Evolutionary conservation across 23 tunicate genomes (phyloP).

Genomic region (Trididemnum clinides): DNA sequence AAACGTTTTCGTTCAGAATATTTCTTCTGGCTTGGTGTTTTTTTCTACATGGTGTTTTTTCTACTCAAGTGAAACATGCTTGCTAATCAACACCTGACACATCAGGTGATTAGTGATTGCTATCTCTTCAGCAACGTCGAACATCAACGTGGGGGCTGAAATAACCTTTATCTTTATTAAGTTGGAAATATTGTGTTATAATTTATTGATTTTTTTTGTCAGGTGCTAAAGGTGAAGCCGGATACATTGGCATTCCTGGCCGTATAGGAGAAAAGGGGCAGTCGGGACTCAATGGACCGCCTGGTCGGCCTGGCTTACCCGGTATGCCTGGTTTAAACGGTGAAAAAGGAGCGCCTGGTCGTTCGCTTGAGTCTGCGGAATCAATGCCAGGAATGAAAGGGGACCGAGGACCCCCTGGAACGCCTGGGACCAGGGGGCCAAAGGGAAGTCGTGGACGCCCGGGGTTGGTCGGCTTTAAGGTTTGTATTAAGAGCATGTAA

Average conservation of each 20-base stretch:
- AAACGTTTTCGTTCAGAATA: no score
- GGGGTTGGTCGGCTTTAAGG: conserved; percentile 69
- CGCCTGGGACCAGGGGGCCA: background rate
- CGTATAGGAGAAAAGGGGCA: conserved; percentile 43
- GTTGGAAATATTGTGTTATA: background rate
- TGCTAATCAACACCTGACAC: no score
- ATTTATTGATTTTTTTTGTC: background rate
- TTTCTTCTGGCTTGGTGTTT: no score
- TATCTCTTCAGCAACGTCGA: no score
- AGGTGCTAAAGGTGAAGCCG: conserved; percentile 60
- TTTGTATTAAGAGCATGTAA: no score
- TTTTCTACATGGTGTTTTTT: no score
- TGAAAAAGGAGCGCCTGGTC: conserved; percentile 16
- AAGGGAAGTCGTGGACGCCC: conserved; percentile 6
- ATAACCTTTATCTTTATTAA: no score
- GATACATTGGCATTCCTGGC: conserved; percentile 53
- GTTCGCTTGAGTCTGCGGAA: background rate
- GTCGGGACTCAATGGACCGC: conserved; percentile 50
- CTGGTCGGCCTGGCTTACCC: conserved; percentile 60
- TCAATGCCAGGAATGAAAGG: conserved; percentile 14
- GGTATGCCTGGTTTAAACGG: conserved; percentile 36
- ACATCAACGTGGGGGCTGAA: no score
- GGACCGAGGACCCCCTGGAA: conserved; percentile 1
- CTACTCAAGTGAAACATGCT: no score
- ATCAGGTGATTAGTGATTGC: no score